These are phyloP conservation scores for Panopea generosa DNA, from an alignment of 2,888 invertebrate species.

Conservation along the genomic window DNA sequence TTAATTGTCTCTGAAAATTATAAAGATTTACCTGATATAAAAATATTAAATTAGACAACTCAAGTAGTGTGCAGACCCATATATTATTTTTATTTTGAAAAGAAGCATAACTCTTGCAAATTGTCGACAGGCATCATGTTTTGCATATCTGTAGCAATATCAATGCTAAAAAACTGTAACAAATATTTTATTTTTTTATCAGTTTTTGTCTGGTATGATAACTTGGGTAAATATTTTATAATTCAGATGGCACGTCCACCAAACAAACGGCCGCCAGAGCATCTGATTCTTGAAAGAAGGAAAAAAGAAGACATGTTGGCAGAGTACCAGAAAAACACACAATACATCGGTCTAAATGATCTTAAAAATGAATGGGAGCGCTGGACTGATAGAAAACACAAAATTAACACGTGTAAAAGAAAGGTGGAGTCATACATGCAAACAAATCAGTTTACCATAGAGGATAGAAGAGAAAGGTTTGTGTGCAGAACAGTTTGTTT, in stretches of 20 bases:
- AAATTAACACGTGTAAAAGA: constrained; percentile 78
- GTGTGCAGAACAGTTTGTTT: not conserved
- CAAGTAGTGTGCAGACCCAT: too few species aligned
- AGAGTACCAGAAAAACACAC: constrained; percentile 74
- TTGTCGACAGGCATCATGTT: too few species aligned
- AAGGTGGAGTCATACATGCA: constrained; percentile 76
- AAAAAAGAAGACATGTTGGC: constrained; percentile 78
- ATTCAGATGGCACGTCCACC: constrained; percentile 80
- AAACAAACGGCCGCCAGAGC: constrained; percentile 80
- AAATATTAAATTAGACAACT: too few species aligned
- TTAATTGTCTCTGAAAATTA: too few species aligned
- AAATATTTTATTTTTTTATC: too few species aligned
- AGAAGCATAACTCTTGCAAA: too few species aligned
- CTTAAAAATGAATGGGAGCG: constrained; percentile 83
- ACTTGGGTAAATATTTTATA: too few species aligned
- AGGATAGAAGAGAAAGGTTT: constrained; percentile 83
- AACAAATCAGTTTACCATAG: constrained; percentile 78
- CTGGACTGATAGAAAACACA: constrained; percentile 80
- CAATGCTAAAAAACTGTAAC: too few species aligned
- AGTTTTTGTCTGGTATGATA: too few species aligned
- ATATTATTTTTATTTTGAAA: too few species aligned
- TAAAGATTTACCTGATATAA: too few species aligned
- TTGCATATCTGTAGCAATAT: too few species aligned
- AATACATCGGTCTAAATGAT: constrained; percentile 78
- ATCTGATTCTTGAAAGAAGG: constrained; percentile 80